phyloP scores from a whole-genome alignment of 2,113 vertebrate genomes.

The Ailurus styani region DNA sequence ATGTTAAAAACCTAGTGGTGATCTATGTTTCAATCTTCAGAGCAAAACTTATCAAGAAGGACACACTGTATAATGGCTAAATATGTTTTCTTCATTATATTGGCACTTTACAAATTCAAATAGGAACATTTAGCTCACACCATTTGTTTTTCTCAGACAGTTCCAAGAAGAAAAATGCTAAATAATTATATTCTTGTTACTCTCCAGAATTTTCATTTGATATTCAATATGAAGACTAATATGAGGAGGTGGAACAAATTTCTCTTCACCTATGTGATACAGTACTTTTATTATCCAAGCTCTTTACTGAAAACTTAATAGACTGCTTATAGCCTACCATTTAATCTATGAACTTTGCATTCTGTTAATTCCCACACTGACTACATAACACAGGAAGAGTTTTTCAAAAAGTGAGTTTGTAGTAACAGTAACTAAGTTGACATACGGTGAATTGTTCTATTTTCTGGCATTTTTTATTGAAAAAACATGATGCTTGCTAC shows the following conservation, averaged over 20 bases:
- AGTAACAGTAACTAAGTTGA: slow-evolving; percentile 73
- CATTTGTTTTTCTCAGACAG: slow-evolving; percentile 79
- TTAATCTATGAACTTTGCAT: slow-evolving; percentile 70
- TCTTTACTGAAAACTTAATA: slow-evolving; percentile 79
- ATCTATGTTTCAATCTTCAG: slow-evolving; percentile 66
- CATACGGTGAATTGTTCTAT: slow-evolving; percentile 77
- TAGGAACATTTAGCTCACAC: slow-evolving; percentile 62
- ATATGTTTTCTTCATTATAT: slow-evolving; percentile 75
- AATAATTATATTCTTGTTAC: slow-evolving; percentile 79
- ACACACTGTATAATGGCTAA: slow-evolving; percentile 57
- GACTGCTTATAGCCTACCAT: slow-evolving; percentile 69
- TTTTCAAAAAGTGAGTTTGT: slow-evolving; percentile 70
- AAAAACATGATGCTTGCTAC: slow-evolving; percentile 80
- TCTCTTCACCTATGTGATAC: slow-evolving; percentile 73
- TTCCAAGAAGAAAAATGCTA: slow-evolving; percentile 79
- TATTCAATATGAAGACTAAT: slow-evolving; percentile 78
- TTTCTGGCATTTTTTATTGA: slow-evolving; percentile 75
- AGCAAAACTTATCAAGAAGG: slow-evolving; percentile 68
- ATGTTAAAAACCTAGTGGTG: slow-evolving; percentile 42
- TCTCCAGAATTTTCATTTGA: slow-evolving; percentile 79
- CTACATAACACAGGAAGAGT: slow-evolving; percentile 56
- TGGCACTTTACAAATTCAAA: slow-evolving; percentile 72
- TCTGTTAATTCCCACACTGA: slow-evolving; percentile 74
- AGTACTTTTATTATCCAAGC: slow-evolving; percentile 75
- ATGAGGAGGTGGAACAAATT: slow-evolving; percentile 76